Conservation (phyloP, 2,888 invertebrate genomes). For the Tipula vernalis region DNA sequence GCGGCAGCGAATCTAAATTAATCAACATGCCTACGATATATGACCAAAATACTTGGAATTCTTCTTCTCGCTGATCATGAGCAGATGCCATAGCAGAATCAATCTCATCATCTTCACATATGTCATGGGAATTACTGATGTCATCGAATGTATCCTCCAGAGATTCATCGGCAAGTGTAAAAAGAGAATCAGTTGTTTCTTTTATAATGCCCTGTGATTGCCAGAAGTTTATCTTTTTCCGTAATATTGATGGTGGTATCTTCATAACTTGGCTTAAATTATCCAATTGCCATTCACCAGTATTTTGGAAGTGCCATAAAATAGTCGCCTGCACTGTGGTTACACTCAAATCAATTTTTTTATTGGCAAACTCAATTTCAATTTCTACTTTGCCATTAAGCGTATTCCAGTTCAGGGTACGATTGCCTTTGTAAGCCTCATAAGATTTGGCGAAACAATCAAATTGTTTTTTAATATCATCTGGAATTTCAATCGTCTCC, state of each 20-base stretch:
- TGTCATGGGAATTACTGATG: constrained; percentile 40
- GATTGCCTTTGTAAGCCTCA: constrained; percentile 81
- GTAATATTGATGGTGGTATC: constrained; percentile 71
- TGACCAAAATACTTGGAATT: constrained; percentile 77
- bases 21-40: constrained; percentile 96
- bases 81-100: constrained; percentile 93
- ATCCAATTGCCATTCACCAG: constrained; percentile 77
- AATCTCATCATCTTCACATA: constrained; percentile 78
- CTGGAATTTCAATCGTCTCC: constrained; percentile 79
- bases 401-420: constrained; percentile 87
- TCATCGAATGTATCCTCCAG: constrained; percentile 42
- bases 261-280: constrained; percentile 76
- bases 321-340: constrained; percentile 90
- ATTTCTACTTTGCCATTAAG: constrained; percentile 85
- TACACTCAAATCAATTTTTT: constrained; percentile 68
- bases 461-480: constrained; percentile 64
- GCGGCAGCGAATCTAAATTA: constrained; percentile 79
- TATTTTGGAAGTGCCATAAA: constrained; percentile 83
- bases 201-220: constrained; percentile 79
- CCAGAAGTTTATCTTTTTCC: constrained; percentile 87
- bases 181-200: constrained; percentile 63
- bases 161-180: constrained; percentile 56
- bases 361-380: constrained; percentile 75
- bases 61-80: constrained; percentile 87
- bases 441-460: constrained; percentile 80